Conservation (phyloP, 1,140 invertebrate species). For the Oncopeltus fasciatus region DNA sequence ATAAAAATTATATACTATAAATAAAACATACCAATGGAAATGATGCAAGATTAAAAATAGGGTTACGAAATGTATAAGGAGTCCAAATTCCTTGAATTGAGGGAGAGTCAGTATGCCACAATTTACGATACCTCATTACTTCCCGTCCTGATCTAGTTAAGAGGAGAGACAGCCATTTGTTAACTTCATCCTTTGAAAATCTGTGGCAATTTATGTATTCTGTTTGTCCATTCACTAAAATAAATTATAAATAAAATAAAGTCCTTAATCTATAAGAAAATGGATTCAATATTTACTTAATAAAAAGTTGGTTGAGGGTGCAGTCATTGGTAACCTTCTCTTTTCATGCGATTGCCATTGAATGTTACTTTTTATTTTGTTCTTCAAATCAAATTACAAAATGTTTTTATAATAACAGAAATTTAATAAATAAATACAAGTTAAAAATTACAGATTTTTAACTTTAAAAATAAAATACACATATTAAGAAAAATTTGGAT, state of each 20-base stretch:
- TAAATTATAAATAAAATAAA: neutral
- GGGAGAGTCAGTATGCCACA: conserved; percentile 70
- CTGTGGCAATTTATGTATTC: conserved; percentile 55
- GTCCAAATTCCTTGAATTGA: conserved; percentile 89
- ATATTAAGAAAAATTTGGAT: too few relatives aligned
- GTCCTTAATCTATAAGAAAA: too few relatives aligned
- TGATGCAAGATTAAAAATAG: conserved; percentile 46
- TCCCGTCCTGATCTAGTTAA: conserved; percentile 54
- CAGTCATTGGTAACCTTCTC: too few relatives aligned
- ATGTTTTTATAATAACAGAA: too few relatives aligned
- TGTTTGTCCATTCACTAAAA: conserved; percentile 66
- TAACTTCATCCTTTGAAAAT: conserved; percentile 55
- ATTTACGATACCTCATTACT: conserved; percentile 52
- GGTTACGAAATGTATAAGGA: conserved; percentile 66
- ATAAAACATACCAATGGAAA: conserved; percentile 50
- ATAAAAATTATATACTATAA: neutral
- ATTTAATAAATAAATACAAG: too few relatives aligned
- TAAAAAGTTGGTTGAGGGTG: too few relatives aligned
- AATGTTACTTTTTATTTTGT: too few relatives aligned
- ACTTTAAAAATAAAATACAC: too few relatives aligned
- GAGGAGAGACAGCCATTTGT: conserved; percentile 68
- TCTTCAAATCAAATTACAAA: too few relatives aligned
- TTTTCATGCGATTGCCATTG: too few relatives aligned
- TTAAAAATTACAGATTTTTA: too few relatives aligned
- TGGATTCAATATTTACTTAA: neutral